Conservation (phyloP, 2,113 vertebrate genomes). For the Triplophysa tibetana region DNA sequence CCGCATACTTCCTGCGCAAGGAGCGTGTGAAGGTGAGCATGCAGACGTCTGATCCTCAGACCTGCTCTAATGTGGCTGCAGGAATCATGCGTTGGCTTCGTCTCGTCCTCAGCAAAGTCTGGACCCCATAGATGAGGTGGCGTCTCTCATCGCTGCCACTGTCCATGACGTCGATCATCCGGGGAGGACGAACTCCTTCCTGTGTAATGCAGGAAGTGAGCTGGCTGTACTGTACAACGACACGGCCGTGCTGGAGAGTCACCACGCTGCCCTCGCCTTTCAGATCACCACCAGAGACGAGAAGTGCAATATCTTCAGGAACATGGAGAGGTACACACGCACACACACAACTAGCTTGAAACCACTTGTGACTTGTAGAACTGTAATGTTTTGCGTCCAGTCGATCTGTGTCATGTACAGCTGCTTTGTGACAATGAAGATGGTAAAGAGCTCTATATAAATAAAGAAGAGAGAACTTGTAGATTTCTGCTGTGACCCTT, state of each 20-base stretch:
- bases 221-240: slow-evolving; percentile 94
- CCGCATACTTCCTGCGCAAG: slow-evolving; percentile 92
- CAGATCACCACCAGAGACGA: slow-evolving; percentile 90
- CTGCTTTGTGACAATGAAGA: too few relatives aligned
- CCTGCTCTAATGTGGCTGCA: too few relatives aligned
- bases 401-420: too few relatives aligned
- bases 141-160: slow-evolving; percentile 90
- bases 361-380: too few relatives aligned
- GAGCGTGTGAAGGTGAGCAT: slow-evolving; percentile 88
- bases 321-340: slow-evolving; percentile 86
- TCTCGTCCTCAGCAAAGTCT: slow-evolving; percentile 83
- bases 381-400: too few relatives aligned
- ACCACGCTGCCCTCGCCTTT: slow-evolving; percentile 93
- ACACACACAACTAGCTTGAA: neutral
- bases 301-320: slow-evolving; percentile 96
- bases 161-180: slow-evolving; percentile 96
- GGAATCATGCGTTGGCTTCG: neutral
- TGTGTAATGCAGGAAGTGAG: slow-evolving; percentile 92
- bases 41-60: too few relatives aligned
- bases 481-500: too few relatives aligned
- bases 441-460: too few relatives aligned
- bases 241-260: slow-evolving; percentile 92
- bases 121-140: slow-evolving; percentile 88
- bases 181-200: slow-evolving; percentile 93
- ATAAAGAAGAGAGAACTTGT: too few relatives aligned